Base-by-base conservation (phyloP, 2,888 invertebrate genomes). In the Meghimatium bilineatum region DNA sequence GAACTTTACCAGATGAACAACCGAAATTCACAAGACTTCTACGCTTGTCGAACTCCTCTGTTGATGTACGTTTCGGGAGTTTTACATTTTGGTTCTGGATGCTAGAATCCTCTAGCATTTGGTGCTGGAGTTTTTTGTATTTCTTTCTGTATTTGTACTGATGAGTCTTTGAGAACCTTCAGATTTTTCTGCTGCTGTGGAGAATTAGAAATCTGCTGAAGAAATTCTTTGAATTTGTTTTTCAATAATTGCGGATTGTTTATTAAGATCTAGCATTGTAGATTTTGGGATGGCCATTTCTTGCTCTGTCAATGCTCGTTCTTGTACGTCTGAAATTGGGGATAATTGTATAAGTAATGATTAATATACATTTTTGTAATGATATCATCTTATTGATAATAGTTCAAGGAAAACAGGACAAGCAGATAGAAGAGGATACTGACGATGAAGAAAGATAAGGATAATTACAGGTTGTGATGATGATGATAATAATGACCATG, bases 1-100 rank as follows among this genome's bases (percentile, higher is more conserved):
- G 69, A 3, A 63, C 63, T 23, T 34, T 26, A 17, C 32, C 10
- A 0, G n/a, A 3, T 0, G 66, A 56, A n/a, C 85, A 85, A 26
- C 60, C 38, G 32, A 52, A 29, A 2, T 34, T 17, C 36, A 77
- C 44, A 8, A 69, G 60, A 6, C 20, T 32, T 23, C 17, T 71
- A n/a, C 85, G 44, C 0, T 32, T 60, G 36, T 23, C 23, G 32
- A 85, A 66, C 10, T 72, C 85, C 32, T 60, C 20, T 5, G 3
- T 3, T 1, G 71, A 71, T 36, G 80, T 80, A 5, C 1, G 5
- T 38, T 36, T 77, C 20, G 1, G 1, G 1, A 1, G 52, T 44
- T 49, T 26, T 44, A 3, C 44, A 17, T 32, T 29, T 8, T 32
- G 32, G 14, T 32, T 23, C 52, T 74, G 29, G 6, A 49, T 29